Conservation (phyloP, 2,113 vertebrate species). For the Dascyllus trimaculatus region DNA sequence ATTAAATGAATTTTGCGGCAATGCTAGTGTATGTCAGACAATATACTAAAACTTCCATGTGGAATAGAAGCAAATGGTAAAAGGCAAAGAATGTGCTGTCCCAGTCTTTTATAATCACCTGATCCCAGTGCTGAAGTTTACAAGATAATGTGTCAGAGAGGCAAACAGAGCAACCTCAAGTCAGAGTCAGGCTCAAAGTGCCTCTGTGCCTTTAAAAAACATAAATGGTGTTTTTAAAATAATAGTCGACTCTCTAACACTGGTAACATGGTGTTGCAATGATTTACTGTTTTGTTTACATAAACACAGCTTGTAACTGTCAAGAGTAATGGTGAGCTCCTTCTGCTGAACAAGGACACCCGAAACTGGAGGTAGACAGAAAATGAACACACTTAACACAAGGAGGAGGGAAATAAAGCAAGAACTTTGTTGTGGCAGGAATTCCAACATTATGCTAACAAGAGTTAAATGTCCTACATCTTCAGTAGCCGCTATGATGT, state of each 20-base stretch:
- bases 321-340: conserved; percentile 14
- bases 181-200: conserved; percentile 21
- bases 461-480: conserved; percentile 18
- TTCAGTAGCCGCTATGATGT: conserved; percentile 4
- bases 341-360: conserved; percentile 38
- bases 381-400: conserved; percentile 23
- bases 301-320: conserved; percentile 49
- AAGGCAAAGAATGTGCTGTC: conserved; percentile 26
- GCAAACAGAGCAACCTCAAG: neutral
- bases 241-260: conserved; percentile 45
- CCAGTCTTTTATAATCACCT: conserved; percentile 16
- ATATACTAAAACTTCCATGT: conserved; percentile 48
- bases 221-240: conserved; percentile 32
- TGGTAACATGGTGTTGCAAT: conserved; percentile 34
- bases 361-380: conserved; percentile 69
- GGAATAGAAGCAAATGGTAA: conserved; percentile 30
- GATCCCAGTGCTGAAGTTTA: conserved; percentile 13
- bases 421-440: conserved; percentile 33
- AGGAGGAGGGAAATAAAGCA: conserved; percentile 8
- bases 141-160: neutral
- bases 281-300: conserved; percentile 60
- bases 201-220: conserved; percentile 5
- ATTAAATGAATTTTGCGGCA: conserved; percentile 34
- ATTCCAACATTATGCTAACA: conserved; percentile 36
- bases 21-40: conserved; percentile 17